Conservation (phyloP, 1,140 invertebrate genomes). For the Drosophila kepulauana region DNA sequence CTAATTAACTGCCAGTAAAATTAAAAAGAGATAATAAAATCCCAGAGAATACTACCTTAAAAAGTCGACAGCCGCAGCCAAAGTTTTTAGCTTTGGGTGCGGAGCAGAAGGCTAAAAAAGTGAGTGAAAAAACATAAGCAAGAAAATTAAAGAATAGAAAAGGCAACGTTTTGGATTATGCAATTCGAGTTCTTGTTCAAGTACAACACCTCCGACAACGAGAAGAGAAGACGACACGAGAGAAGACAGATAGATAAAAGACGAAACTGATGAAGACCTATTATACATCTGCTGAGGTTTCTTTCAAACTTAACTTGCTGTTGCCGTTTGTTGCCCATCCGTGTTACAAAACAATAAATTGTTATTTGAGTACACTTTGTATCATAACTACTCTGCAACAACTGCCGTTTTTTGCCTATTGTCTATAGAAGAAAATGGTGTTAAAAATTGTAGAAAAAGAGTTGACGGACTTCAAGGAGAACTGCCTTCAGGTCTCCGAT, state of each 20-base stretch:
- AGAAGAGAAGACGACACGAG: neutral
- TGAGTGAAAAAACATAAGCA: neutral
- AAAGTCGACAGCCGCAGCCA: constrained; percentile 4
- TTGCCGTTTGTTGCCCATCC: constrained; percentile 30
- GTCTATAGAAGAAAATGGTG: constrained; percentile 37
- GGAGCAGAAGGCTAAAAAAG: constrained; percentile 1
- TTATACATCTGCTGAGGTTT: constrained; percentile 12
- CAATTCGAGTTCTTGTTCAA: constrained; percentile 50
- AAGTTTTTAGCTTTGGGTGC: neutral
- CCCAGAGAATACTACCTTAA: constrained; percentile 16
- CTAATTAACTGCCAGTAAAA: constrained; percentile 38
- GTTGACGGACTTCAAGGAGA: constrained; percentile 44
- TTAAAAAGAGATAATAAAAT: constrained; percentile 27
- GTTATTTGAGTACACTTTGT: constrained; percentile 54
- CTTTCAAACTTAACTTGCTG: constrained; percentile 21
- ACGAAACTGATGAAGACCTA: constrained; percentile 13
- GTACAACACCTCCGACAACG: constrained; percentile 41
- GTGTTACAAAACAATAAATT: constrained; percentile 49
- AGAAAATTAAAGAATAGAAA: constrained; percentile 7
- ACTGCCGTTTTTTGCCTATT: constrained; percentile 34
- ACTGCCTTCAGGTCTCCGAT: constrained; percentile 24
- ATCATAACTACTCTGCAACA: constrained; percentile 15
- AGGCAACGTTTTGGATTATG: constrained; percentile 36
- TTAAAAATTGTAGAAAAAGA: constrained; percentile 44
- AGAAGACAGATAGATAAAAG: constrained; percentile 4